A percentile compares a stretch with the other conserved stretches of the same genome.
Evolutionary conservation across 2,113 vertebrate species (phyloP).

Genomic region (Oreocharis arfaki): DNA sequence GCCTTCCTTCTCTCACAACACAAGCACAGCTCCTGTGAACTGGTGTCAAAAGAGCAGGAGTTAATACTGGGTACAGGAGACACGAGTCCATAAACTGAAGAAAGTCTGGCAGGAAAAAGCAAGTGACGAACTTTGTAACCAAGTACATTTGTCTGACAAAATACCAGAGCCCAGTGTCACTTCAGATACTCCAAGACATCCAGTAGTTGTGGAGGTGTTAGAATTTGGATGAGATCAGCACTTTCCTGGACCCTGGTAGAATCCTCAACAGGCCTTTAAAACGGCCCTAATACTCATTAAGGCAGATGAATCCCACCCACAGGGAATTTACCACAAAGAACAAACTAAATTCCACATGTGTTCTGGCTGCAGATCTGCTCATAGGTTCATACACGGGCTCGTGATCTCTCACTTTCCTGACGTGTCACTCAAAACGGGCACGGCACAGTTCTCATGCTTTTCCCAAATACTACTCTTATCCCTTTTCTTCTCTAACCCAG

Average conservation of each 20-base stretch:
- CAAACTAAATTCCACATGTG: accelerated
- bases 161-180: not conserved
- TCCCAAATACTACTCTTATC: not conserved
- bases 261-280: not conserved
- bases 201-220: not conserved
- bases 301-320: not conserved
- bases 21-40: not conserved
- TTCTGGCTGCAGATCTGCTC: not conserved
- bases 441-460: not conserved
- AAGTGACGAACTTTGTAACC: not conserved
- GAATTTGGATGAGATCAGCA: not conserved
- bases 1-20: not conserved
- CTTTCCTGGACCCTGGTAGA: not conserved
- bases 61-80: not conserved
- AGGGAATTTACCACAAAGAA: not conserved
- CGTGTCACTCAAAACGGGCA: accelerated
- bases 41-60: not conserved
- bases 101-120: not conserved
- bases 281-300: not conserved
- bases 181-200: not conserved
- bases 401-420: not conserved
- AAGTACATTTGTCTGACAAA: not conserved
- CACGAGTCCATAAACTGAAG: accelerated
- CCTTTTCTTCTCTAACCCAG: not conserved
- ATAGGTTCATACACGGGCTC: accelerated